Conservation (phyloP, 2,888 invertebrate genomes). For the Lucinisca nassula region DNA sequence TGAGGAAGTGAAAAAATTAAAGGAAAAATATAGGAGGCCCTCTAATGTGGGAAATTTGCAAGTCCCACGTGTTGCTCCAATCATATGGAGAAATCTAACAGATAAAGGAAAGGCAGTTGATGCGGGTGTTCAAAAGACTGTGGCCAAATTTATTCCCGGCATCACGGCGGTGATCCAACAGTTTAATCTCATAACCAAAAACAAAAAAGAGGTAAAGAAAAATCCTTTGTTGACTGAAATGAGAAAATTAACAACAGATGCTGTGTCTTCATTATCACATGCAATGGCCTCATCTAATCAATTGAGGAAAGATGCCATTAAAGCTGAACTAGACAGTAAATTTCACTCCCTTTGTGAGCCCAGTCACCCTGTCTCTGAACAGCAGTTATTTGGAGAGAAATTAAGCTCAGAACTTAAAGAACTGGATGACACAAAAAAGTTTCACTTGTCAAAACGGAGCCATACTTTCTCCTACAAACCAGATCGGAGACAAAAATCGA, state of each 20-base stretch:
- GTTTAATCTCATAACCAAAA: not conserved
- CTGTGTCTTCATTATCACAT: not conserved
- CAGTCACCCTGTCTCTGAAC: not conserved
- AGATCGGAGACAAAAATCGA: not conserved
- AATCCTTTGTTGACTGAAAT: not conserved
- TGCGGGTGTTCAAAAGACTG: not conserved
- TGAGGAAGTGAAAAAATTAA: not conserved
- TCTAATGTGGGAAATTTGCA: not conserved
- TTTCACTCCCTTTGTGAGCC: not conserved
- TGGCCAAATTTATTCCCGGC: not conserved
- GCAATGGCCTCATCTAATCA: not conserved
- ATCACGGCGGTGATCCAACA: not conserved
- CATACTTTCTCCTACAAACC: too few relatives aligned
- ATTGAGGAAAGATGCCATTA: not conserved
- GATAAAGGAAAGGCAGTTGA: not conserved
- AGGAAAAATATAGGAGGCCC: not conserved
- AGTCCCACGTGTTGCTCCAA: not conserved
- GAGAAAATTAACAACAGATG: not conserved
- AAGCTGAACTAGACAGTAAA: not conserved
- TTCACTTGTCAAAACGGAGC: not conserved
- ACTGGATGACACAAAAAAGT: not conserved
- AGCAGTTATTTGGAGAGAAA: not conserved
- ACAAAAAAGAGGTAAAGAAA: not conserved
- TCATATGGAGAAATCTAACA: not conserved
- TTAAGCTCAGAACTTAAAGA: not conserved